Base-by-base conservation (phyloP, 2,888 invertebrate species). In the Eudemis profundana region DNA sequence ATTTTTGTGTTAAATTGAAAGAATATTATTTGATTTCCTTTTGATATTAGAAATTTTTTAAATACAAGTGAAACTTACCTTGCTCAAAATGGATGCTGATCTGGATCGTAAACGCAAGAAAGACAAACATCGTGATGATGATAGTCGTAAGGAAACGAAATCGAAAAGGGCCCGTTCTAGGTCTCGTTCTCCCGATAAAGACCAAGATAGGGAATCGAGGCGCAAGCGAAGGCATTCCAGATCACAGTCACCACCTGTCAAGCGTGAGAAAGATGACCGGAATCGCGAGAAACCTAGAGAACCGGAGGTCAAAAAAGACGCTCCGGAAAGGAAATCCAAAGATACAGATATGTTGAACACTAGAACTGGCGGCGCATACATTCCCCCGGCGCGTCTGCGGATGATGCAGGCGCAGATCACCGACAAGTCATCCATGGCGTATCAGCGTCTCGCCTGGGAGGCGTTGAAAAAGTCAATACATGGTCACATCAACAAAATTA, bases 361-460 rank as follows among this genome's bases (percentile, higher is more conserved):
- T 0, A 94, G 94, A 78, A 98, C 98, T 7, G 98, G 98, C 40
- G 98, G 98, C 62, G 99, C 99, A 3, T 99, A 99, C 78, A 99
- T 99, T 77, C 99, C 99, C 0, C 99, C 99, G 0, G 99, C 99
- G 0, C 98, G 97, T 79, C 92, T 99, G 42, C 94, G 97, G 19
- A 94, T 98, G 94, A 97, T 99, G 97, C 99, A 99, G 88, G 97
- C 96, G 0, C 96, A 97, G 84, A 98, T 99, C 57, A 97, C 97
- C 0, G 99, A 99, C 79, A 99, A 99, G 92, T 94, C 96, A n/a
- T 97, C 98, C 68, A 95, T 96, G 21, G 97, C 97, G 1, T 99
- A 97, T 87, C 99, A 99, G 85, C 93, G 99, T 72, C 95, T 99
- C 53, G 97, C 99, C 0, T 99, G 99, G 99, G 99, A 99, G 90